These are phyloP conservation scores for Musca domestica DNA, from an alignment of 1,140 invertebrate genomes.

Conservation along the genomic window DNA sequence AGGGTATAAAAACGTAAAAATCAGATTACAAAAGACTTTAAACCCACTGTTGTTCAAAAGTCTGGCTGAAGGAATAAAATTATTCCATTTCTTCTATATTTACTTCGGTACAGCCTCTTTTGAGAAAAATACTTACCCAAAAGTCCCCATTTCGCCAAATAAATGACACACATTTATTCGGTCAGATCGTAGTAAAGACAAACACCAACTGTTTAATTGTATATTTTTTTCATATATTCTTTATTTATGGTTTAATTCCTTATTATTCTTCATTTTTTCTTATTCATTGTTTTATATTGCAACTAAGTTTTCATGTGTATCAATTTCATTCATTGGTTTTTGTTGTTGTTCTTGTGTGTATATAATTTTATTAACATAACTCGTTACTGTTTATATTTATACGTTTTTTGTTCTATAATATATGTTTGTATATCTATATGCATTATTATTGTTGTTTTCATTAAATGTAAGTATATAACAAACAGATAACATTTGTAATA, in stretches of 20 bases:
- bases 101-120: no score
- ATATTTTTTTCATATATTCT: slow-evolving; percentile 15
- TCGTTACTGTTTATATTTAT: slow-evolving; percentile 9
- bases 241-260: slow-evolving; percentile 27
- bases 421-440: neutral
- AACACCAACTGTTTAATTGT: slow-evolving; percentile 4
- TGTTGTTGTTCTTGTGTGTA: slow-evolving; percentile 4
- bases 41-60: no score
- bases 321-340: neutral
- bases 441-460: no score
- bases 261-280: neutral
- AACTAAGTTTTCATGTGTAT: slow-evolving; percentile 24
- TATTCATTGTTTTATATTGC: slow-evolving; percentile 24
- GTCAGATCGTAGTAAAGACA: no score
- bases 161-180: neutral
- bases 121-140: neutral
- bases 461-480: no score
- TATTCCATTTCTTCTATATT: no score
- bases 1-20: no score
- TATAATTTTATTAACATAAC: slow-evolving; percentile 13
- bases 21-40: no score
- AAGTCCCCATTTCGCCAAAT: neutral
- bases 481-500: no score
- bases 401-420: neutral
- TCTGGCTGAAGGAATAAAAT: no score